A percentile compares a stretch with the other conserved stretches of the same genome.
Evolutionary conservation across 1,140 invertebrate genomes (phyloP).

Genomic region (Dreissena rostriformis): DNA sequence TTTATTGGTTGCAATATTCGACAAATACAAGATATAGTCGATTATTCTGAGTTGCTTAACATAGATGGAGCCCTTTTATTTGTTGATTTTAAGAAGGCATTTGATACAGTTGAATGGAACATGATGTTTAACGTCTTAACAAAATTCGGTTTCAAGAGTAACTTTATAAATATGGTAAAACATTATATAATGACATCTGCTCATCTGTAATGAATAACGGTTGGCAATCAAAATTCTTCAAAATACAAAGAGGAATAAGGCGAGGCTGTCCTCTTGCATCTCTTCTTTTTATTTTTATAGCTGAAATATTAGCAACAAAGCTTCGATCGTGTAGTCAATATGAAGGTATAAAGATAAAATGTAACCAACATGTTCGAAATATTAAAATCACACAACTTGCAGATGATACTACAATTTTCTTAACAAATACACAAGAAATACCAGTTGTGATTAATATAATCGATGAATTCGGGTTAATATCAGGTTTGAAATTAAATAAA

Average conservation of each 20-base stretch:
- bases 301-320: slow-evolving; percentile 18
- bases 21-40: slow-evolving; percentile 25
- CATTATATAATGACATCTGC: slow-evolving; percentile 18
- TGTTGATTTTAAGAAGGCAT: slow-evolving; percentile 29
- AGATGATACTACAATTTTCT: too few relatives aligned
- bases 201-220: slow-evolving; percentile 23
- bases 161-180: neutral
- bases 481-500: too few relatives aligned
- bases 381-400: too few relatives aligned
- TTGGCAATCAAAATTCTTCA: slow-evolving; percentile 15
- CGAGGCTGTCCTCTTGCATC: slow-evolving; percentile 5
- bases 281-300: slow-evolving; percentile 27
- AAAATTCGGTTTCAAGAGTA: slow-evolving; percentile 14
- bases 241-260: slow-evolving; percentile 6
- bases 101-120: slow-evolving; percentile 26
- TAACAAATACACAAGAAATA: too few relatives aligned
- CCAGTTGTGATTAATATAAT: too few relatives aligned
- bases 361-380: too few relatives aligned
- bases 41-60: slow-evolving; percentile 1
- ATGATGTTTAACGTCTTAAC: slow-evolving; percentile 20
- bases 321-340: too few relatives aligned
- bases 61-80: slow-evolving; percentile 8
- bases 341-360: too few relatives aligned
- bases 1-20: slow-evolving; percentile 38
- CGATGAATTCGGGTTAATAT: too few relatives aligned